Conservation (phyloP, 2,888 invertebrate species). For the Pachymerium ferrugineum region DNA sequence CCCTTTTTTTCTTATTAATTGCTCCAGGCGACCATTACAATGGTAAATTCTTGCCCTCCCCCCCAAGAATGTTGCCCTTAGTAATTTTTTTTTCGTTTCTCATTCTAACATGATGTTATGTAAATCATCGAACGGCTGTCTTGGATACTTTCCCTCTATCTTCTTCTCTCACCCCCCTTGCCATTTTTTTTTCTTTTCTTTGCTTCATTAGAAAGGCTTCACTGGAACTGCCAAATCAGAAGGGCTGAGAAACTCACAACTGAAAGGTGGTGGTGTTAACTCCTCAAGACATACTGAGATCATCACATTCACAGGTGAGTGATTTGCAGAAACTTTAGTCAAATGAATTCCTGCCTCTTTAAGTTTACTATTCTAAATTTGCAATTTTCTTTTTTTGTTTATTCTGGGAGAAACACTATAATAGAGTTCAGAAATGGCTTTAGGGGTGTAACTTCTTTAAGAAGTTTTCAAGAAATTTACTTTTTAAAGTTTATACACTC, state of each 20-base stretch:
- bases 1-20: background rate
- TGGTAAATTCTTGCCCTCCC: slow-evolving; percentile 7
- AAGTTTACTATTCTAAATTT: too few species aligned
- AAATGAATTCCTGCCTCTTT: too few species aligned
- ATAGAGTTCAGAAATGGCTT: too few species aligned
- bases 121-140: background rate
- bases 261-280: background rate
- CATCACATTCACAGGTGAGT: background rate
- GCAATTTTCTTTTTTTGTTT: too few species aligned
- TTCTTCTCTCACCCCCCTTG: too few species aligned
- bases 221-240: background rate
- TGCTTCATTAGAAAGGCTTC: background rate
- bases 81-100: background rate
- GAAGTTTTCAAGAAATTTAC: too few species aligned
- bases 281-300: background rate
- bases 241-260: background rate
- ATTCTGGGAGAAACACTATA: too few species aligned
- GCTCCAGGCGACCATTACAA: background rate
- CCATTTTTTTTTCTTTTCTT: background rate
- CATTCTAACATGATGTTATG: background rate
- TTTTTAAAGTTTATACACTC: too few species aligned
- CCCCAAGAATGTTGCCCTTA: background rate
- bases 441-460: too few species aligned
- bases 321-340: too few species aligned
- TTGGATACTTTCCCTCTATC: background rate